Base-by-base conservation (phyloP, 2,888 invertebrate species). In the Limnephilus lunatus region DNA sequence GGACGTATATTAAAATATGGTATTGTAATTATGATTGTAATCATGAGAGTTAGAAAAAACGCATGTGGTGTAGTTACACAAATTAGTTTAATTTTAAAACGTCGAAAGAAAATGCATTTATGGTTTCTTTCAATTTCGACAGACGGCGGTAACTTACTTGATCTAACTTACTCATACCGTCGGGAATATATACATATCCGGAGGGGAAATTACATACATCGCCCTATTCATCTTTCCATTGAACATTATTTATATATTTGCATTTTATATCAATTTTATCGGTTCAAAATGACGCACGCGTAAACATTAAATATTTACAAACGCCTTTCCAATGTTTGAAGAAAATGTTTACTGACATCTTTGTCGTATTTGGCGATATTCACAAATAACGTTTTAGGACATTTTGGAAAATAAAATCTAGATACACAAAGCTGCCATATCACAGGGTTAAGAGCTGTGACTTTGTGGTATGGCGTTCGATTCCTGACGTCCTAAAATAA, bases 191-290 rank as follows among this genome's bases (percentile, higher is more conserved):
- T n/a, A n/a, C n/a, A 92, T 91, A 92, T 92, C 92, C 91, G 92
- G 90, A 90, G 86, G 85, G 92, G 91, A 92, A 92, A 92, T 92
- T 53, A 90, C 91, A 90, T 85, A 91, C 91, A 87, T 89, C 44
- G 83, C 92, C 32, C 68, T 88, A 86, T 89, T n/a, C 89, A 48
- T 85, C 85, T 90, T 44, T 83, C 68, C 80, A 32, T 81, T 91
- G 7, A 85, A 31, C 44, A 44, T 68, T 30, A 31, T 68, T 30
- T 25, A 7, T 53, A 35, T 32, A 68, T 68, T 31, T 81, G 81
- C 88, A 89, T 44, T 86, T 86, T 25, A 9, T 68, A 25, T 68
- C 19, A 68, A 4, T 68, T 68, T 25, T 25, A 68, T 68, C 68
- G 25, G 25, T 68, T 68, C 25, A 9, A 25, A 68, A 68, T 68